A percentile compares a stretch with the other conserved stretches of the same genome.
These are phyloP conservation scores for Papilio gigon DNA, from an alignment of 2,888 invertebrate species.

Conservation along the genomic window DNA sequence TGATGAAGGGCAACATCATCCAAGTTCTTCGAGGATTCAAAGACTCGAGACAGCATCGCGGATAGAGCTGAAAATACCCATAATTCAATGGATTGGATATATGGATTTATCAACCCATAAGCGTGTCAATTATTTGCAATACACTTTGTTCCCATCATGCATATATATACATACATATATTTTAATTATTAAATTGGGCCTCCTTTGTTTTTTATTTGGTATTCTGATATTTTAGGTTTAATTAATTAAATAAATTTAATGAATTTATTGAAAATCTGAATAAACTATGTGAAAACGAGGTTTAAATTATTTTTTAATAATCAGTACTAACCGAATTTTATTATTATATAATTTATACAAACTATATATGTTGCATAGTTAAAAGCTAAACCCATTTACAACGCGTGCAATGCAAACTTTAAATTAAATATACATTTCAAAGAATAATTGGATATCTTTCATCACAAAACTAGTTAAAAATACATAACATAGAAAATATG, in stretches of 20 bases:
- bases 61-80: conserved; percentile 83
- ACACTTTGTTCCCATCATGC: not conserved
- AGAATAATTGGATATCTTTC: not conserved
- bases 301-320: no score
- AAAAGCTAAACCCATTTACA: conserved; percentile 25
- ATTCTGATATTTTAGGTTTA: no score
- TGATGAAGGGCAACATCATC: conserved; percentile 98
- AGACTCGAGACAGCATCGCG: conserved; percentile 94
- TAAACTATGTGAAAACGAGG: no score
- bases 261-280: no score
- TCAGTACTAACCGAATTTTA: no score
- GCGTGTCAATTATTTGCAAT: not conserved
- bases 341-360: no score
- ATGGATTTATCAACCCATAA: not conserved
- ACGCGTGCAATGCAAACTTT: conserved; percentile 18
- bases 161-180: no score
- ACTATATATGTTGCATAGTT: conserved; percentile 13
- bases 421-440: conserved; percentile 5
- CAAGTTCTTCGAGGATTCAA: conserved; percentile 96
- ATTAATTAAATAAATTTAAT: no score
- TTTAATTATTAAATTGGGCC: no score
- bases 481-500: not conserved
- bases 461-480: not conserved
- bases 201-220: no score
- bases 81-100: not conserved